Base-by-base conservation (phyloP, 2,113 vertebrate genomes). In the Heterotilapia buettikoferi region DNA sequence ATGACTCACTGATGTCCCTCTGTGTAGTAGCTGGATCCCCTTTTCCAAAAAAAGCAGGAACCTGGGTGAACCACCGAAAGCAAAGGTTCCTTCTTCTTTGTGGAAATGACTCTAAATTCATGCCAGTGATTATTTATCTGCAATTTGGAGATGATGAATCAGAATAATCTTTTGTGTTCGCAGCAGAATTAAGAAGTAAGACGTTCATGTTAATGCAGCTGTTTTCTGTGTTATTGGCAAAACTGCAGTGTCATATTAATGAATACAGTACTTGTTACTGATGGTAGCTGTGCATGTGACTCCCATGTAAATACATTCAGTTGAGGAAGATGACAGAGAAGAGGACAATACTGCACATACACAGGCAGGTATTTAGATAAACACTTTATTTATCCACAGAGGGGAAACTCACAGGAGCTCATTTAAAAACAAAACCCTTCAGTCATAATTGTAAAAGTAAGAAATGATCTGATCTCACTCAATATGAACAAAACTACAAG, bases 231-330 rank as follows among this genome's bases (percentile, higher is more conserved):
- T 33, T 1, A 33, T 61, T 61, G 57, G 5, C 2, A 33, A 1
- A 3, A 61, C 57, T 19, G 29, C 57, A 61, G 57, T 33, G 57
- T 61, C 29, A 4, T 33, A 10, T 61, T 61, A 61, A 61, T 10
- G 57, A 61, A 1, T 61, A 61, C 57, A 0, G 29, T 61, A 4
- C 29, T 33, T 19, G 29, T 19, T 0, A 61, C 16, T 33, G 9
- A 61, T 61, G 57, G 0, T 33, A 0, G 57, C 57, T 61, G 57
- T 31, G 26, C 5, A 31, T 31, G 14, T 31, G 57, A 61, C 9
- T 31, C 8, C 57, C 16, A 19, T 33, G 57, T 33, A 61, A 61
- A 33, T 19, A 61, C 57, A 31, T 31, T 6, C 57, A 9, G 14
- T 9, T 59, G 57, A 59, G 1, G 57, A 59, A 18, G 57, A 61